These are phyloP conservation scores for Tetrapedia diversipes DNA, from an alignment of 2,888 invertebrate species.

Conservation along the genomic window DNA sequence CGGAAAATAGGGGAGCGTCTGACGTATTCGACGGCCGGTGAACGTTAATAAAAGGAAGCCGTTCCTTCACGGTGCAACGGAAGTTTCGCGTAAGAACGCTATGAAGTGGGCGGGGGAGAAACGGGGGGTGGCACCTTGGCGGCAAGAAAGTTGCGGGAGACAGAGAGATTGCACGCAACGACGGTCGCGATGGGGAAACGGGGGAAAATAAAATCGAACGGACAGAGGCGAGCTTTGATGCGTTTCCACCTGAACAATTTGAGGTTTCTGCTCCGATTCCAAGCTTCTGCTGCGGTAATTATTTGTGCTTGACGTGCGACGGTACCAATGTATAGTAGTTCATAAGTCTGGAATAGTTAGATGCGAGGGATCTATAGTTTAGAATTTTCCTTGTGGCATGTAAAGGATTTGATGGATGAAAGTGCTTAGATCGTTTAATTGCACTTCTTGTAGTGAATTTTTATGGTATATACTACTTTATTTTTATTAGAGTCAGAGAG, in stretches of 20 bases:
- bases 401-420: not conserved
- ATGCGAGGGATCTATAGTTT: too few relatives aligned
- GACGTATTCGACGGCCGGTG: constrained; percentile 29
- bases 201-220: constrained; percentile 22
- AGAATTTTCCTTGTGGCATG: too few relatives aligned
- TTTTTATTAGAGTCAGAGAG: too few relatives aligned
- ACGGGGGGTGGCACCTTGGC: not conserved
- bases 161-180: constrained; percentile 25
- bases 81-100: constrained; percentile 37
- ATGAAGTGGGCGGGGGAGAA: not conserved
- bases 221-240: too few relatives aligned
- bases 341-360: too few relatives aligned
- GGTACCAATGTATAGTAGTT: too few relatives aligned
- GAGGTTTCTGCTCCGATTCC: not conserved
- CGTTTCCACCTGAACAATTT: not conserved
- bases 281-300: not conserved
- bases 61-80: constrained; percentile 34
- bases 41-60: constrained; percentile 54
- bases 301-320: not conserved
- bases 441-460: too few relatives aligned
- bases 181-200: constrained; percentile 11
- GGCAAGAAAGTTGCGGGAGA: constrained; percentile 11
- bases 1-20: constrained; percentile 53
- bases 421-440: too few relatives aligned
- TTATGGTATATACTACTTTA: too few relatives aligned